Percentiles rank a stretch among this genome's conserved stretches.
phyloP scores from a whole-genome alignment of 2,888 invertebrate species.

The Ormyrus labotus region DNA sequence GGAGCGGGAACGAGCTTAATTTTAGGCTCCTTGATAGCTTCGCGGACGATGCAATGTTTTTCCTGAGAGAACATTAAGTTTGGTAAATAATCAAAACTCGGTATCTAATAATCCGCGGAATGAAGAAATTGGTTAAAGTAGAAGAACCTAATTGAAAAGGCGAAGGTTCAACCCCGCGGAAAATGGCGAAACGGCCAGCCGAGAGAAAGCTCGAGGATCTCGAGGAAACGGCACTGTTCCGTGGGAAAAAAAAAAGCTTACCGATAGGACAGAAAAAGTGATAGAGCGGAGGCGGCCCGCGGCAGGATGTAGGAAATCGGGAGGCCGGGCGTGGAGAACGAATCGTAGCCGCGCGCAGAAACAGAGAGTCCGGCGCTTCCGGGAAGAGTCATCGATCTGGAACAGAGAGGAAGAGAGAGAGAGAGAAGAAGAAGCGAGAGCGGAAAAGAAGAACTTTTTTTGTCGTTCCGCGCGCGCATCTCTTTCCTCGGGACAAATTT shows the following conservation, averaged over 20 bases:
- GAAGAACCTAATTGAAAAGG: too few species aligned
- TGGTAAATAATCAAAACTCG: too few species aligned
- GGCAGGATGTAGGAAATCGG: conserved; percentile 53
- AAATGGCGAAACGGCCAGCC: not conserved
- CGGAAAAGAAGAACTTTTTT: conserved; percentile 28
- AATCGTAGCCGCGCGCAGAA: conserved; percentile 30
- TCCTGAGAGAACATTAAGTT: too few species aligned
- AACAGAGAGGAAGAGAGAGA: conserved; percentile 20
- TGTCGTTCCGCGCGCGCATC: not conserved
- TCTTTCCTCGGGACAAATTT: not conserved
- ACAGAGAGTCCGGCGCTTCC: conserved; percentile 51
- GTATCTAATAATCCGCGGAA: too few species aligned
- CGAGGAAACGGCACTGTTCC: not conserved
- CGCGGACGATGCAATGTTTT: too few species aligned
- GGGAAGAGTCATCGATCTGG: conserved; percentile 58
- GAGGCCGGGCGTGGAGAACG: conserved; percentile 62
- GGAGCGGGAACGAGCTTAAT: too few species aligned
- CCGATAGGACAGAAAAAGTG: conserved; percentile 35
- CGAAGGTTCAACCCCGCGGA: not conserved
- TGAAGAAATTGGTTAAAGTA: too few species aligned
- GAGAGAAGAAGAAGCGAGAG: conserved; percentile 18
- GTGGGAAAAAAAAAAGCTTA: conserved; percentile 11
- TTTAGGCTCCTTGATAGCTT: too few species aligned
- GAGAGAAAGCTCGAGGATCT: not conserved
- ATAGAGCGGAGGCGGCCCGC: not conserved